Base-by-base conservation (phyloP, 1,140 invertebrate species). In the Cherax destructor region DNA sequence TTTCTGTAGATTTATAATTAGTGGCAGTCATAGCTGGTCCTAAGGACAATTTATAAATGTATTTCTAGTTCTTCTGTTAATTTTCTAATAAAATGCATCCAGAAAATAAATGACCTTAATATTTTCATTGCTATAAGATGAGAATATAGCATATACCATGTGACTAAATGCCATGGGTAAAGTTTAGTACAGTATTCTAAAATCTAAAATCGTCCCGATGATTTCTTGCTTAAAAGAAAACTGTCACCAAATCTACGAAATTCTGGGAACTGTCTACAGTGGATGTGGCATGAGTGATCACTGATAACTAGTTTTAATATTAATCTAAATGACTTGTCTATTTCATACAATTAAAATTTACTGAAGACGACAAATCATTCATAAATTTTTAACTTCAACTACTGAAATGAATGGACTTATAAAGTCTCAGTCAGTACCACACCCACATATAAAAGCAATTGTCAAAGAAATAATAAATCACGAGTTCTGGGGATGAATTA, bases 211-310 rank as follows among this genome's bases (percentile, higher is more conserved):
- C 69, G 69, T 74, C 69, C 69, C 2, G 11, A 30, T 30, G 69
- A 74, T 74, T 30, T 74, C 24, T 74, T 74, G 24, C 21, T 21
- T 7, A 74, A 30, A 74, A 74, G 24, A 74, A 74, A 65, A 21
- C 18, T 24, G 69, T 74, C 69, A 74, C 24, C 69, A 74, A 74
- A 74, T 74, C 69, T 74, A 74, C 24, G 69, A 74, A 74, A 74
- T 21, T 74, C 69, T 30, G 24, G 21, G 30, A 30, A 74, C 69
- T 30, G 69, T 6, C 69, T 74, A 74, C 69, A 30, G 24, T 74
- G 69, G n/a, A 30, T 10, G 24, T 74, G 69, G 69, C 69, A 74
- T 74, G 6, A 74, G 30, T 6, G 6, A 9, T 74, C 9, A 74
- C n/a, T 74, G 5, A 6, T 74, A n/a, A 74, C 7, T 74, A 69